Conservation (phyloP, 2,797 vertebrate genomes). For the Lagorchestes hirsutus region DNA sequence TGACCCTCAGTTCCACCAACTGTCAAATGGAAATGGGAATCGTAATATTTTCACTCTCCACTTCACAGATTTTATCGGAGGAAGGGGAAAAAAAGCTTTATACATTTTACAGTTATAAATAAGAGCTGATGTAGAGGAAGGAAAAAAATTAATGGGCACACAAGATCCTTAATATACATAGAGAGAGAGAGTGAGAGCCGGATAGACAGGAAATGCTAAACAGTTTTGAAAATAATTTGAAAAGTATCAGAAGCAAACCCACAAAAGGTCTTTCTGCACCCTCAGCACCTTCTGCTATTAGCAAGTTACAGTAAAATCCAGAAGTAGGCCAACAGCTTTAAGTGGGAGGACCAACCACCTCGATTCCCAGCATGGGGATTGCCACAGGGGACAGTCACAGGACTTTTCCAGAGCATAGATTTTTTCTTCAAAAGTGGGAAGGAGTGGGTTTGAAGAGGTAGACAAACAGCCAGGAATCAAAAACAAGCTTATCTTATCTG, state of each 20-base stretch:
- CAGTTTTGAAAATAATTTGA: conserved; percentile 57
- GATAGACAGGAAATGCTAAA: conserved; percentile 57
- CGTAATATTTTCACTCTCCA: neutral
- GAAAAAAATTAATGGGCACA: neutral
- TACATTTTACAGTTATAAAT: neutral
- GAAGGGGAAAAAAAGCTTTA: neutral
- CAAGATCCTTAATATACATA: conserved; percentile 2
- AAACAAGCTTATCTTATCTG: neutral
- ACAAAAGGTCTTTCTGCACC: conserved; percentile 29
- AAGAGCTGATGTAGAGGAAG: neutral
- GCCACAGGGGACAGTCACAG: conserved; percentile 18
- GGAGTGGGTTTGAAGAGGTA: neutral
- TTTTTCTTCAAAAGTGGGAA: neutral
- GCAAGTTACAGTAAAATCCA: conserved; percentile 64
- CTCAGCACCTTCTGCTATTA: conserved; percentile 30
- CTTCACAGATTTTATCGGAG: neutral
- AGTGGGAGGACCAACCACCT: conserved; percentile 20
- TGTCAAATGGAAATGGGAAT: neutral
- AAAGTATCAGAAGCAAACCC: conserved; percentile 66
- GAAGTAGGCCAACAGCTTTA: conserved; percentile 60
- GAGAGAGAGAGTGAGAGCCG: neutral
- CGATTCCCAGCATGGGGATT: conserved; percentile 58
- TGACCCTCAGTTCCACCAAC: neutral
- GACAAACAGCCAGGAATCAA: neutral
- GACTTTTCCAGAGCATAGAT: conserved; percentile 15